phyloP scores from a whole-genome alignment of 1,140 invertebrate species.

The Danaus melanippus region DNA sequence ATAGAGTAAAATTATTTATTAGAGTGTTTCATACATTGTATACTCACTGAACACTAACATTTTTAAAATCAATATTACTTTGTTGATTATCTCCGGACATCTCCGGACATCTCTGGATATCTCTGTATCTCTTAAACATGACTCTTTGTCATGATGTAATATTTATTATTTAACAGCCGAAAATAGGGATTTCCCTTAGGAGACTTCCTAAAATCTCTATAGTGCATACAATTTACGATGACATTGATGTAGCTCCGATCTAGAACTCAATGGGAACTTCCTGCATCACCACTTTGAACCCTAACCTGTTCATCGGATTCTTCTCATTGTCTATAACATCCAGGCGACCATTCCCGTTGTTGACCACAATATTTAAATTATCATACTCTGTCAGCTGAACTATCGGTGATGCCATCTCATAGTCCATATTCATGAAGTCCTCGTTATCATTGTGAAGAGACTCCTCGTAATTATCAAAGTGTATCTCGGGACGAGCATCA shows the following conservation, averaged over 20 bases:
- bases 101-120: too few species aligned
- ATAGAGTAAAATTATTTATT: too few species aligned
- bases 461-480: slow-evolving; percentile 34
- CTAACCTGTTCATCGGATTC: slow-evolving; percentile 16
- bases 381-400: slow-evolving; percentile 40
- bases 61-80: slow-evolving; percentile 12
- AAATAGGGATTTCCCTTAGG: not conserved
- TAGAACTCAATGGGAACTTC: slow-evolving; percentile 61
- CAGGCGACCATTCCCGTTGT: slow-evolving; percentile 6
- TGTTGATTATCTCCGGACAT: too few species aligned
- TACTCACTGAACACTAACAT: too few species aligned
- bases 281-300: slow-evolving; percentile 41
- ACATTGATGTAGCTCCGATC: not conserved
- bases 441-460: slow-evolving; percentile 26
- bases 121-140: too few species aligned
- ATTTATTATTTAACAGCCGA: not conserved
- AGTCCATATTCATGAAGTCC: slow-evolving; percentile 38
- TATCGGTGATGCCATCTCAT: slow-evolving; percentile 49
- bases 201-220: not conserved
- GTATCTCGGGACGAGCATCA: slow-evolving; percentile 41
- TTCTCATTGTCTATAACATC: slow-evolving; percentile 12
- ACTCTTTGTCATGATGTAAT: too few species aligned
- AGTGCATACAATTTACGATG: not conserved
- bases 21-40: too few species aligned
- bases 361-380: slow-evolving; percentile 14